Base-by-base conservation (phyloP, 1,140 invertebrate genomes). In the Drosophila biarmipes region DNA sequence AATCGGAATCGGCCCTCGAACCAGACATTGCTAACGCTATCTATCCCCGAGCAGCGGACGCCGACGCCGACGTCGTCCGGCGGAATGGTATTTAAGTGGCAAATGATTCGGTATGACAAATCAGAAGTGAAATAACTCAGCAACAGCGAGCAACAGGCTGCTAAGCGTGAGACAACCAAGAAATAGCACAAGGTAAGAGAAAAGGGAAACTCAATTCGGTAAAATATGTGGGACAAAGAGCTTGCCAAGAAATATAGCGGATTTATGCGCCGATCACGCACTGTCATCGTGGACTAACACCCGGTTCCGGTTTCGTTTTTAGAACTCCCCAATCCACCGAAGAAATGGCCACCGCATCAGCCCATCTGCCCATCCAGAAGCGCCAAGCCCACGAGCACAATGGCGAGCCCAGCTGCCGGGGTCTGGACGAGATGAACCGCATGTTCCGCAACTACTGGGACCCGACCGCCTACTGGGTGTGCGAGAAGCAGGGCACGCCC, bases 391-490 rank as follows among this genome's bases (percentile, higher is more conserved):
- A 82, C 46, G 85, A 90, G 21, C 82, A 91, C 45, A 80, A 84
- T 46, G 90, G 90, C 29, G 90, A 91, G 24, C 90, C 90, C 35
- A 90, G 90, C 29, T 91, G 90, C 54, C 73, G 91, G 43, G 90
- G 89, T 6, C 63, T 87, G 40, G 90, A 90, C 8, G 90, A 91
- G 49, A 51, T 91, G 40, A 90, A 91, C 48, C 78, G 79, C 52
- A 86, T 91, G 80, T 91, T 90, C 55, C 84, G 90, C 6, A 86
- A 91, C 37, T 91, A 84, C 66, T 91, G 90, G 90, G 90, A 91
- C 77, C 90, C 90, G 19, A 91, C 90, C 5, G 73, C 84, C 0
- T 91, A 90, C 63, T 91, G 90, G 90, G 73, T 84, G 48, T 91
- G 90, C 56, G 90, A 91, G 3, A 81, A 62, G 66, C 84, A 84